Evolutionary conservation across 2,113 vertebrate species (phyloP).

Genomic region (Neodon shergylaensis): DNA sequence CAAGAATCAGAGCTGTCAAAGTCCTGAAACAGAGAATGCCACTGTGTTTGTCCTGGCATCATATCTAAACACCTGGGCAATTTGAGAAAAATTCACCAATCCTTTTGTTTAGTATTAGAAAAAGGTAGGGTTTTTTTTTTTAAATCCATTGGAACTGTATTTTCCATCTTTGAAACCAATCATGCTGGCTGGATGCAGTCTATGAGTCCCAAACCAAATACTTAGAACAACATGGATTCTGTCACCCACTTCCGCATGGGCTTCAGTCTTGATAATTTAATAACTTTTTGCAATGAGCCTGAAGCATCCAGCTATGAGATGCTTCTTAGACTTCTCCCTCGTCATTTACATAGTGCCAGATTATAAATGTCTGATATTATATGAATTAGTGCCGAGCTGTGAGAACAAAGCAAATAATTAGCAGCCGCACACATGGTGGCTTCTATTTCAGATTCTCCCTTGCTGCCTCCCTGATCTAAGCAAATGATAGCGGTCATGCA

Average conservation of each 20-base stretch:
- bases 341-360: slow-evolving; percentile 30
- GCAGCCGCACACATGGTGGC: slow-evolving; percentile 38
- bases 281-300: slow-evolving; percentile 46
- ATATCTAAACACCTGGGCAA: not conserved
- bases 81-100: not conserved
- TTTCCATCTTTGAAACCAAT: slow-evolving; percentile 40
- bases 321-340: slow-evolving; percentile 20
- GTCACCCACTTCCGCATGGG: not conserved
- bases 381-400: slow-evolving; percentile 55
- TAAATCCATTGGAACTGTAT: not conserved
- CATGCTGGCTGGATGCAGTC: not conserved
- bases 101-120: slow-evolving; percentile 5
- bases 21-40: not conserved
- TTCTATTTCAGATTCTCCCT: slow-evolving; percentile 66
- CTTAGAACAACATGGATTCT: slow-evolving; percentile 19
- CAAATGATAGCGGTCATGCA: slow-evolving; percentile 53
- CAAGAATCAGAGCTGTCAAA: not conserved
- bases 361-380: slow-evolving; percentile 56
- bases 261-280: slow-evolving; percentile 51
- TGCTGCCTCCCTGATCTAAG: slow-evolving; percentile 67
- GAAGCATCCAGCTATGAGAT: slow-evolving; percentile 7
- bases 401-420: slow-evolving; percentile 71
- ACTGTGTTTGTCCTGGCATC: not conserved
- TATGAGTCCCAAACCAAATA: slow-evolving; percentile 19
- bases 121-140: not conserved